Conservation (phyloP, 2,888 invertebrate genomes). For the Eupithecia exiguata region DNA sequence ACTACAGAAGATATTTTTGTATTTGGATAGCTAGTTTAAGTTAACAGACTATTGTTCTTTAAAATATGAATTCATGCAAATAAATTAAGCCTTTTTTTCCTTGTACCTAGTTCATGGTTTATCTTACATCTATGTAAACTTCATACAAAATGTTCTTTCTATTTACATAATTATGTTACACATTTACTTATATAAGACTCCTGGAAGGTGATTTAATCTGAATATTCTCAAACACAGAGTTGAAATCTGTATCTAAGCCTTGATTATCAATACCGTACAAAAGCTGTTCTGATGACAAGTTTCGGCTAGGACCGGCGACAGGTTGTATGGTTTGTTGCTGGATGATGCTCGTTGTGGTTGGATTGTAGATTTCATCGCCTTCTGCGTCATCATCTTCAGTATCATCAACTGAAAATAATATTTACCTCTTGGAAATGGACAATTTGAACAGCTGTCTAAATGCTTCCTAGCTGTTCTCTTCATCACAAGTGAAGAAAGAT, state of each 20-base stretch:
- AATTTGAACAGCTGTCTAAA: not conserved
- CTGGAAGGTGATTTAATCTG: constrained; percentile 79
- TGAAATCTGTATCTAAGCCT: constrained; percentile 85
- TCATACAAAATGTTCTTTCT: not conserved
- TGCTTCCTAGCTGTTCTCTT: no score
- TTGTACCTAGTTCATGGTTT: not conserved
- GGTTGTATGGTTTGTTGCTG: constrained; percentile 42
- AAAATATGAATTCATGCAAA: not conserved
- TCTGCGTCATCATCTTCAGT: constrained; percentile 74
- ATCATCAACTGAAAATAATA: constrained; percentile 74
- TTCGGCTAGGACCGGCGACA: constrained; percentile 75
- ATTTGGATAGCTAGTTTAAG: not conserved
- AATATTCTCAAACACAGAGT: constrained; percentile 85
- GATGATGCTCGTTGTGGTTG: constrained; percentile 66
- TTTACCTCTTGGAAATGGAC: not conserved
- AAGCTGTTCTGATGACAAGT: constrained; percentile 75
- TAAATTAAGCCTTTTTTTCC: not conserved
- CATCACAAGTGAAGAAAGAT: not conserved
- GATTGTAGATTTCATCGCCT: constrained; percentile 78
- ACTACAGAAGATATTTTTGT: constrained; percentile 49
- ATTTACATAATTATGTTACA: constrained; percentile 29
- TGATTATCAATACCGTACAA: constrained; percentile 84
- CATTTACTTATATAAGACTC: constrained; percentile 66
- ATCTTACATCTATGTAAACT: not conserved
- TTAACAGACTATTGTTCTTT: not conserved